These are phyloP conservation scores for Tonatia bakeri DNA, from an alignment of 2,113 vertebrate species.

Conservation along the genomic window DNA sequence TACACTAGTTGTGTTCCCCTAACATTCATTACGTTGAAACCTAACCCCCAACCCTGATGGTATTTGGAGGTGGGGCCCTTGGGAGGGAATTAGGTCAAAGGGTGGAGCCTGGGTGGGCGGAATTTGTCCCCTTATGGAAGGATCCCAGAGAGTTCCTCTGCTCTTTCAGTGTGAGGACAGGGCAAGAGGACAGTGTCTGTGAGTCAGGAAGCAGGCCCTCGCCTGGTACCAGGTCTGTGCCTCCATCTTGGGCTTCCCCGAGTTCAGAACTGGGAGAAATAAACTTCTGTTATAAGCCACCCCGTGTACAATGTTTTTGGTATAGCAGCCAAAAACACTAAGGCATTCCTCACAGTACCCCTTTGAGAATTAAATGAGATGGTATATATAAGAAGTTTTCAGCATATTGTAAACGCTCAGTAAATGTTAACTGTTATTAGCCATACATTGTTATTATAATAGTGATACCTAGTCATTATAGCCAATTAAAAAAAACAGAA, in stretches of 20 bases:
- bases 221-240: background rate
- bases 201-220: background rate
- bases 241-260: background rate
- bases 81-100: background rate
- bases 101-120: background rate
- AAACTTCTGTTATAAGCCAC: background rate
- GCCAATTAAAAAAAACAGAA: background rate
- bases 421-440: background rate
- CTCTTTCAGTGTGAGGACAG: background rate
- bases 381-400: background rate
- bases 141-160: background rate
- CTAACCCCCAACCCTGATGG: background rate
- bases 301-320: background rate
- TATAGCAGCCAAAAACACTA: background rate
- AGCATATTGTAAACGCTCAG: background rate
- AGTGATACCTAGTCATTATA: background rate
- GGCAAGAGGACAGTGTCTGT: background rate
- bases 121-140: background rate
- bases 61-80: background rate
- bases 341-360: background rate
- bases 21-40: background rate
- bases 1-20: background rate
- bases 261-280: background rate
- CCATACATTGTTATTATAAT: background rate
- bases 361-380: constrained; percentile 1